Evolutionary conservation across 2,113 vertebrate species (phyloP).

Genomic region (Gorsachius goisagi): DNA sequence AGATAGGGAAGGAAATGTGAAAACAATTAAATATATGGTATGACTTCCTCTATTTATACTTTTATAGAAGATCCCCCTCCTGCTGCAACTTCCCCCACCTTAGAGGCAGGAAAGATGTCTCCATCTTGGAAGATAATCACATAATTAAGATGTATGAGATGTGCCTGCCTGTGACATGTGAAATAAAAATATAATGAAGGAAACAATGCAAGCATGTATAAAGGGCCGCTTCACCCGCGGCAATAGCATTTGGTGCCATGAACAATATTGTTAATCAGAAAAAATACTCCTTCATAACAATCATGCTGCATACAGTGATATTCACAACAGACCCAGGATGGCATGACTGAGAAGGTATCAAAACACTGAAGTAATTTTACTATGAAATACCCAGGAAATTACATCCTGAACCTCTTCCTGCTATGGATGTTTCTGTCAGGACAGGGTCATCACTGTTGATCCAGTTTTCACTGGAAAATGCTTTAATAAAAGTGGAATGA

Average conservation of each 20-base stretch:
- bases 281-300: slow-evolving; percentile 6
- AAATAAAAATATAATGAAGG: slow-evolving; percentile 41
- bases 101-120: not conserved
- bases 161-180: not conserved
- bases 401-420: not conserved
- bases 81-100: not conserved
- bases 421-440: not conserved
- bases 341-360: not conserved
- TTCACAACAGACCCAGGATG: not conserved
- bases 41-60: not conserved
- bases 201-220: not conserved
- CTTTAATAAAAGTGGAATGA: not conserved
- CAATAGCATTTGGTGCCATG: slow-evolving; percentile 4
- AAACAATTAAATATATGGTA: slow-evolving; percentile 40
- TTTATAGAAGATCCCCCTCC: not conserved
- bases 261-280: slow-evolving; percentile 7
- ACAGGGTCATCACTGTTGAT: not conserved
- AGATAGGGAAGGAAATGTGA: slow-evolving; percentile 48
- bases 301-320: not conserved
- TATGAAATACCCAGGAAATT: slow-evolving; percentile 28
- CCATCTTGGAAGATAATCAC: slow-evolving; percentile 48
- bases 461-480: slow-evolving; percentile 8
- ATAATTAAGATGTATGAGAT: slow-evolving; percentile 70
- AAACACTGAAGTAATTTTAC: slow-evolving; percentile 25
- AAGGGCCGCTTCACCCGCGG: not conserved